Percentiles rank a stretch among this genome's conserved stretches.
phyloP scores from a whole-genome alignment of 2,797 vertebrate genomes.

The Loris lydekkerianus region DNA sequence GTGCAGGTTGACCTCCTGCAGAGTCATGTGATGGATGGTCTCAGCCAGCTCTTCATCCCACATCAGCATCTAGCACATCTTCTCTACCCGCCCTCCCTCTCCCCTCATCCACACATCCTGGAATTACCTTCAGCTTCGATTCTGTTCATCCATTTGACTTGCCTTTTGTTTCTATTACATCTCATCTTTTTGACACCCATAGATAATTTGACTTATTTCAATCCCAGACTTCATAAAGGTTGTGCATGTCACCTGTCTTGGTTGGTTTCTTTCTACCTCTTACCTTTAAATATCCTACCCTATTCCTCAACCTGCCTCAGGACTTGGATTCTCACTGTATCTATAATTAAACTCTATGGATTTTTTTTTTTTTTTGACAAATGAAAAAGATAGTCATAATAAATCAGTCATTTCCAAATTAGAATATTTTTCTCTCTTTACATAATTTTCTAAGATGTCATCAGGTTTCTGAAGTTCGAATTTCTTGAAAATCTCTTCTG shows the following conservation, averaged over 20 bases:
- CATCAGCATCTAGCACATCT: not conserved
- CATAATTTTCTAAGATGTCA: not conserved
- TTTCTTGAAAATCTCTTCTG: not conserved
- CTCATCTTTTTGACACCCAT: not conserved
- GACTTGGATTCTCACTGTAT: not conserved
- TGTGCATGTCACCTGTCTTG: not conserved
- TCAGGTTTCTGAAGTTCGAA: not conserved
- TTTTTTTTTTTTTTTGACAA: constrained; percentile 13
- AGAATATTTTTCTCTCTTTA: not conserved
- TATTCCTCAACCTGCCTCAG: not conserved
- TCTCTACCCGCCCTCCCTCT: not conserved
- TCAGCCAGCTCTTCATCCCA: not conserved
- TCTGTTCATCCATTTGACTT: not conserved
- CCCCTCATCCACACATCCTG: not conserved
- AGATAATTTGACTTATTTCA: constrained; percentile 56
- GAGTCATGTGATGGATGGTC: not conserved
- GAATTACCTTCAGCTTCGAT: constrained; percentile 40
- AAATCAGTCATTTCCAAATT: constrained; percentile 34
- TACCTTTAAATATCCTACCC: not conserved
- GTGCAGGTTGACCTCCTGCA: not conserved
- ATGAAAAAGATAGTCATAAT: constrained; percentile 32
- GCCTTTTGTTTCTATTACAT: not conserved
- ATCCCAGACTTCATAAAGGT: not conserved
- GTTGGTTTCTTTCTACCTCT: constrained; percentile 17
- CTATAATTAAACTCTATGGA: not conserved